A percentile compares a stretch with the other conserved stretches of the same genome.
phyloP scores from a whole-genome alignment of 1,140 invertebrate species.

The Pseudomyrmex gracilis region DNA sequence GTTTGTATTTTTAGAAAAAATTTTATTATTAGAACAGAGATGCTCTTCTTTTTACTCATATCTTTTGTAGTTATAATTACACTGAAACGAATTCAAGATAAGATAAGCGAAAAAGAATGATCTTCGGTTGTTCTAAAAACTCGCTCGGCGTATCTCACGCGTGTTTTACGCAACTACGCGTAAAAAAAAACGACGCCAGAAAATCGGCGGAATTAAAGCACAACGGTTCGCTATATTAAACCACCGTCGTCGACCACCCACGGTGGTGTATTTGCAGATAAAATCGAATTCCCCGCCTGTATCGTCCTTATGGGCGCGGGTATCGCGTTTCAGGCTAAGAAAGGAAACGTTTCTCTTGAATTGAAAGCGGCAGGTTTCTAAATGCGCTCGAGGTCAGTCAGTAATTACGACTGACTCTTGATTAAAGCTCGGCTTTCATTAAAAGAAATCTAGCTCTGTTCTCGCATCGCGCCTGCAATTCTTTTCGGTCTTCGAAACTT shows the following conservation, averaged over 20 bases:
- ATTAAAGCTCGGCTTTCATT: conserved; percentile 53
- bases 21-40: too few relatives aligned
- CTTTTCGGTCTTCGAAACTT: neutral
- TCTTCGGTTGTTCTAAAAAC: neutral
- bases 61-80: neutral
- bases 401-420: conserved; percentile 41
- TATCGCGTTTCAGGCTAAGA: neutral
- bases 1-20: too few relatives aligned
- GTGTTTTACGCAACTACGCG: neutral
- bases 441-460: conserved; percentile 41
- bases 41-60: too few relatives aligned
- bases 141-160: neutral
- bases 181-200: conserved; percentile 9
- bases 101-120: neutral
- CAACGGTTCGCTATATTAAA: conserved; percentile 30
- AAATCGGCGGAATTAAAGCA: conserved; percentile 24
- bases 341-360: neutral
- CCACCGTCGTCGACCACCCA: conserved; percentile 1
- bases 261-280: conserved; percentile 3
- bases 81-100: too few relatives aligned
- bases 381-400: conserved; percentile 8
- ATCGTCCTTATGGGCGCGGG: neutral
- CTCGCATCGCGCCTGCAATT: neutral
- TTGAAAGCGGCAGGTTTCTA: conserved; percentile 16
- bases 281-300: conserved; percentile 3